Percentiles rank a stretch among this genome's conserved stretches.
Evolutionary conservation across 2,888 invertebrate species (phyloP).

Genomic region (Stenoptilia bipunctidactyla): DNA sequence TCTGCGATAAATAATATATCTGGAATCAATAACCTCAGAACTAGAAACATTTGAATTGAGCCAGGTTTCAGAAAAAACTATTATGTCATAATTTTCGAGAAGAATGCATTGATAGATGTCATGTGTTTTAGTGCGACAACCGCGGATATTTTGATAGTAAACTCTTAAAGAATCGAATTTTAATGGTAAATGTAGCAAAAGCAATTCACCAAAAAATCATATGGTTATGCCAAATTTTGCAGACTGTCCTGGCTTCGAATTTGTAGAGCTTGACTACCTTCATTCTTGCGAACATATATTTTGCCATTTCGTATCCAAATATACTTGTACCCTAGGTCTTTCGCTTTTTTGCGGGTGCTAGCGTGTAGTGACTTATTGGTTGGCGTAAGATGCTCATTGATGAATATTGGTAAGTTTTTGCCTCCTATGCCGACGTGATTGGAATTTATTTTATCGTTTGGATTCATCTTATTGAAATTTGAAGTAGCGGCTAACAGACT

Average conservation of each 20-base stretch:
- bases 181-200: no score
- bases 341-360: slow-evolving; percentile 12
- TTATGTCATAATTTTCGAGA: not conserved
- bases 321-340: slow-evolving; percentile 13
- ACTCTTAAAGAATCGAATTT: not conserved
- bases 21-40: slow-evolving; percentile 2
- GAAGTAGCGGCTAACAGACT: no score
- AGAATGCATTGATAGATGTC: not conserved
- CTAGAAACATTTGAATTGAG: not conserved
- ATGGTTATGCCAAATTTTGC: not conserved
- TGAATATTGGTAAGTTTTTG: slow-evolving; percentile 12
- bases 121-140: slow-evolving; percentile 1
- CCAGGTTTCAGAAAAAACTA: slow-evolving; percentile 5
- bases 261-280: not conserved
- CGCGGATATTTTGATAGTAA: slow-evolving; percentile 5
- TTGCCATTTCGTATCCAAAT: slow-evolving; percentile 13
- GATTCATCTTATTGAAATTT: no score
- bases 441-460: not conserved
- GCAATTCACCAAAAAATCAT: no score
- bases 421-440: slow-evolving; percentile 13
- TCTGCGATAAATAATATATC: slow-evolving; percentile 1
- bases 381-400: slow-evolving; percentile 18
- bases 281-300: slow-evolving; percentile 14
- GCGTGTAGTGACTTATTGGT: slow-evolving; percentile 16
- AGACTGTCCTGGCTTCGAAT: not conserved